Percentiles rank a stretch among this genome's conserved stretches.
These are phyloP conservation scores for Tolmerus cingulatus DNA, from an alignment of 2,888 invertebrate genomes.

Conservation along the genomic window DNA sequence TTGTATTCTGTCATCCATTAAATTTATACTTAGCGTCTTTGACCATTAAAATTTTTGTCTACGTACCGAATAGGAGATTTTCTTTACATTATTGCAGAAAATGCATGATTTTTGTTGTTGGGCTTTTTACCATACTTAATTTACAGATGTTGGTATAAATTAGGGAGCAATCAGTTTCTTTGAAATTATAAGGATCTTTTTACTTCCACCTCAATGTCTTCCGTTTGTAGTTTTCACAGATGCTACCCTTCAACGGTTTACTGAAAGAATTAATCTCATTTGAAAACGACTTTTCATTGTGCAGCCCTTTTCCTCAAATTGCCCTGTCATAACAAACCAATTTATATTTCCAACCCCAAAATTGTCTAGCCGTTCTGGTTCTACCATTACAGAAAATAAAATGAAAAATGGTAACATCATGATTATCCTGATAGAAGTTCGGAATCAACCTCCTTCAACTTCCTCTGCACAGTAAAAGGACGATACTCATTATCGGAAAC, in stretches of 20 bases:
- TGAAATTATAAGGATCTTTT: too few relatives aligned
- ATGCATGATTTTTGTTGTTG: too few relatives aligned
- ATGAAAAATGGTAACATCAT: background rate
- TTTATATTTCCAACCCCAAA: background rate
- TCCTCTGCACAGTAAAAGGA: background rate
- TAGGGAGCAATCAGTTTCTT: too few relatives aligned
- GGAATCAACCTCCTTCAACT: background rate
- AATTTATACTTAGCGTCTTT: too few relatives aligned
- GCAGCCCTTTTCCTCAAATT: background rate
- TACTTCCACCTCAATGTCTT: background rate
- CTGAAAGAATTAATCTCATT: background rate
- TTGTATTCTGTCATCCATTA: too few relatives aligned
- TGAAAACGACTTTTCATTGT: background rate
- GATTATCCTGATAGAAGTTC: background rate
- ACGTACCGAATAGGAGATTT: too few relatives aligned
- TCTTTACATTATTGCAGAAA: too few relatives aligned
- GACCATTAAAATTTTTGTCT: too few relatives aligned
- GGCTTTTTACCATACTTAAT: background rate
- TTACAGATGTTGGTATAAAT: background rate
- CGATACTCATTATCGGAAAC: background rate
- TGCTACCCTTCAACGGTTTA: background rate
- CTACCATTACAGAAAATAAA: background rate
- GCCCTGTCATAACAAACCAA: slow-evolving; percentile 11
- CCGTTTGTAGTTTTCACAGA: background rate
- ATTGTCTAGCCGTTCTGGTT: background rate